These are phyloP conservation scores for Athene cunicularia DNA, from an alignment of 2,113 vertebrate genomes.

Conservation along the genomic window DNA sequence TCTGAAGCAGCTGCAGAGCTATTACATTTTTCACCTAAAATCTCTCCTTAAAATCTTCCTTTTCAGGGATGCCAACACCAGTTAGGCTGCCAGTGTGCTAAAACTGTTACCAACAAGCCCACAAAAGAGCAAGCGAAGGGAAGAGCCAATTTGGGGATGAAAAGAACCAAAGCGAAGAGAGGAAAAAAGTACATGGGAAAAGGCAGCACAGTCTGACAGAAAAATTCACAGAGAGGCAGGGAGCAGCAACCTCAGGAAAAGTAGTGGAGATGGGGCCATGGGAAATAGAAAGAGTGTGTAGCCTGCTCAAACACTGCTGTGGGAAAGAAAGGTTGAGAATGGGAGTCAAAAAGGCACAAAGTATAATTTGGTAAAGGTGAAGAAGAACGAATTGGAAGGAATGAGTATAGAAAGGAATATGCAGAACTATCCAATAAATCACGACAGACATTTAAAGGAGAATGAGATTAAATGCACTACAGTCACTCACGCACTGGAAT, in stretches of 20 bases:
- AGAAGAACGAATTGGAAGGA: neutral
- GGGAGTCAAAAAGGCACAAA: neutral
- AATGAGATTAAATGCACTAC: neutral
- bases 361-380: neutral
- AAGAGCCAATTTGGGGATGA: neutral
- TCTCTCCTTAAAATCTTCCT: neutral
- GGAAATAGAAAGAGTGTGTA: neutral
- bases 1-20: neutral
- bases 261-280: neutral
- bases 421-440: neutral
- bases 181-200: neutral
- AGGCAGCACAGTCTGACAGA: neutral
- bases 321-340: neutral
- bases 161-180: neutral
- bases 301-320: neutral
- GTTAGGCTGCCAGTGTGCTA: neutral
- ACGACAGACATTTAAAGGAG: fast-evolving
- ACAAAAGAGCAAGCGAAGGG: neutral
- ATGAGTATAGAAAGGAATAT: neutral
- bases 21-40: neutral
- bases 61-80: neutral
- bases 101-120: neutral
- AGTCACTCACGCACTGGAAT: neutral
- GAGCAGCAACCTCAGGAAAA: neutral
- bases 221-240: neutral